Base-by-base conservation (phyloP, 2,797 vertebrate genomes). In the Avahi laniger region DNA sequence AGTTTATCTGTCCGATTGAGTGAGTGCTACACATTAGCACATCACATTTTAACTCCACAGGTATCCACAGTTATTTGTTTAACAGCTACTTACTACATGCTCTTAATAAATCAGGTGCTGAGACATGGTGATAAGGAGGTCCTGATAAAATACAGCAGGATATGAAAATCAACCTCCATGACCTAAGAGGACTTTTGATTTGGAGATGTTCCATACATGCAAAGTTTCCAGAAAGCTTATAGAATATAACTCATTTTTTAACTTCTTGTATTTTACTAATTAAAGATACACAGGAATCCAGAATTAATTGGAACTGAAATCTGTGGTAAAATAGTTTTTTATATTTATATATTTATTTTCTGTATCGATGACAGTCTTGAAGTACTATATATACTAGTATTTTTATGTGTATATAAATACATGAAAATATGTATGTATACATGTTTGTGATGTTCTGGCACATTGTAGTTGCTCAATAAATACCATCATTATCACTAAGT, bases 151-250 rank as follows among this genome's bases (percentile, higher is more conserved):
- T 50, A 59, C 20, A 65, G 50, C 48, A 94, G 38, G 41, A 41
- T n/a, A 28, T 13, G 3, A 35, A 38, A n/a, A 5, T 67, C 67
- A 69, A 20, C 38, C 52, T 63, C 82, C 69, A 15, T 48, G 33
- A 48, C 13, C 18, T 13, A 30, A 59, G 10, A 61, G 43, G 61
- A 90, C 50, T 28, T 30, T 48, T 20, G 61, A 70, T 35, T 48
- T 57, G 10, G 38, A 52, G 41, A 79, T 38, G 43, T 10, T 48
- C 35, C 30, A 35, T 50, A 65, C 48, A 63, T 13, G 50, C 48
- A n/a, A 69, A 91, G 33, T 84, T 82, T 95, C 24, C 87, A 93
- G 48, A 88, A 91, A 91, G 43, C 30, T 85, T 84, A 50, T 54
- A 24, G 85, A 84, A 61, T 61, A 46, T 38, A 46, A 78, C 9